These are phyloP conservation scores for Apotomis betuletana DNA, from an alignment of 2,888 invertebrate genomes.

Conservation along the genomic window DNA sequence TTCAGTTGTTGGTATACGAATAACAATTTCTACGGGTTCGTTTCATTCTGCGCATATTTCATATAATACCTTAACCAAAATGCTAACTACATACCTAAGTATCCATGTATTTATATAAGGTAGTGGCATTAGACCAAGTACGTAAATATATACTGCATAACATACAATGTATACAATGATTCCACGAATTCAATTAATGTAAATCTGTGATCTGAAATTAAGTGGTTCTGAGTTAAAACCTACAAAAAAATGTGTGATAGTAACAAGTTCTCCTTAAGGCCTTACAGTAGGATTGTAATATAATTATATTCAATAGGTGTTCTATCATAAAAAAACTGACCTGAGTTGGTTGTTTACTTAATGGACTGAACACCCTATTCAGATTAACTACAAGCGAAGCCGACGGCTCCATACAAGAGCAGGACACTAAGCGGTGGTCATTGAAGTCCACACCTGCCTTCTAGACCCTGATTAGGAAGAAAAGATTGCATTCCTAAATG, in stretches of 20 bases:
- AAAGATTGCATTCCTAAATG: conserved; percentile 6
- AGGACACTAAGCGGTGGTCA: conserved; percentile 3
- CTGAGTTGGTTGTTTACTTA: background rate
- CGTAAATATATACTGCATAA: too few species aligned
- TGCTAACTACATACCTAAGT: background rate
- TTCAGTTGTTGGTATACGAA: background rate
- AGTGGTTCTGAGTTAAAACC: too few species aligned
- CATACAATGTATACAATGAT: too few species aligned
- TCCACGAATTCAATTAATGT: too few species aligned
- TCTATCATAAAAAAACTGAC: background rate
- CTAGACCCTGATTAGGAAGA: conserved; percentile 6
- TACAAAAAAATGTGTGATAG: too few species aligned
- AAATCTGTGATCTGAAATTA: too few species aligned
- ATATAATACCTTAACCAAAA: background rate
- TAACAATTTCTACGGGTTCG: conserved; percentile 7
- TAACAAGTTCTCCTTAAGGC: background rate
- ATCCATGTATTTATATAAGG: too few species aligned
- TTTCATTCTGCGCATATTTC: background rate
- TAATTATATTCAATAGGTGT: background rate
- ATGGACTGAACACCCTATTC: conserved; percentile 31
- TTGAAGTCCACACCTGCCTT: conserved; percentile 2
- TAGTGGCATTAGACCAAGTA: too few species aligned
- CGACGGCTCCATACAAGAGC: conserved; percentile 8
- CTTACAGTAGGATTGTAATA: background rate
- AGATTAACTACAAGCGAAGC: conserved; percentile 12